phyloP scores from a whole-genome alignment of 2,888 invertebrate species.

The Volucella inanis region DNA sequence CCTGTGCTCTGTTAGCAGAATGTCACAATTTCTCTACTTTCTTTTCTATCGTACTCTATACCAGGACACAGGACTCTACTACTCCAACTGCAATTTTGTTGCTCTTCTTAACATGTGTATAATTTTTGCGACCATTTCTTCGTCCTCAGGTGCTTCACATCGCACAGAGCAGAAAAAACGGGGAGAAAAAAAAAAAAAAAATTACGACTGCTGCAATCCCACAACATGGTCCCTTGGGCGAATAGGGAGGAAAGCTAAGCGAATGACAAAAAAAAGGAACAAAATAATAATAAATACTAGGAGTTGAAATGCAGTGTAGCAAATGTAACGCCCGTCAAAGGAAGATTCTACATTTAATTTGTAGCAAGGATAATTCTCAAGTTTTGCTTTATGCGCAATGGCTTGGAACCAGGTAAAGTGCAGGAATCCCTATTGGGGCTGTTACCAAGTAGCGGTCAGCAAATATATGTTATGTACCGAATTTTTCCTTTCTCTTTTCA shows the following conservation, averaged over 20 bases:
- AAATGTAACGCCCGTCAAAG: conserved; percentile 62
- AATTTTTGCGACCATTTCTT: conserved; percentile 68
- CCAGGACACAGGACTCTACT: too few relatives aligned
- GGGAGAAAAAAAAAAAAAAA: neutral
- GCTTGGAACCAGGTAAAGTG: conserved; percentile 49
- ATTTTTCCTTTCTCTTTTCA: conserved; percentile 13
- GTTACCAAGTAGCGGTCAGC: conserved; percentile 65
- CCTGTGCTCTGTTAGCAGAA: conserved; percentile 72
- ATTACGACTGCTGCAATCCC: conserved; percentile 65
- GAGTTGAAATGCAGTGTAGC: conserved; percentile 42
- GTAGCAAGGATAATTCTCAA: conserved; percentile 72
- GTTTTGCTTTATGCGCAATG: conserved; percentile 63
- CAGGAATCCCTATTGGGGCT: conserved; percentile 49
- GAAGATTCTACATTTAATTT: conserved; percentile 73
- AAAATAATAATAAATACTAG: conserved; percentile 8
- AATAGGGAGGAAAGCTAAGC: conserved; percentile 7
- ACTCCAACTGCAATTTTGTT: conserved; percentile 42
- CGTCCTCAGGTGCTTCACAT: conserved; percentile 28
- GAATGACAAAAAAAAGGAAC: neutral
- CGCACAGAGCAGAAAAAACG: neutral
- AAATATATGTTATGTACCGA: conserved; percentile 12
- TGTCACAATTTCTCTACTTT: conserved; percentile 57
- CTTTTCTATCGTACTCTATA: too few relatives aligned
- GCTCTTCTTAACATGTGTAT: conserved; percentile 60
- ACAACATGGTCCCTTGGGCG: conserved; percentile 61